Conservation (phyloP, 2,113 vertebrate genomes). For the Uria lomvia region DNA sequence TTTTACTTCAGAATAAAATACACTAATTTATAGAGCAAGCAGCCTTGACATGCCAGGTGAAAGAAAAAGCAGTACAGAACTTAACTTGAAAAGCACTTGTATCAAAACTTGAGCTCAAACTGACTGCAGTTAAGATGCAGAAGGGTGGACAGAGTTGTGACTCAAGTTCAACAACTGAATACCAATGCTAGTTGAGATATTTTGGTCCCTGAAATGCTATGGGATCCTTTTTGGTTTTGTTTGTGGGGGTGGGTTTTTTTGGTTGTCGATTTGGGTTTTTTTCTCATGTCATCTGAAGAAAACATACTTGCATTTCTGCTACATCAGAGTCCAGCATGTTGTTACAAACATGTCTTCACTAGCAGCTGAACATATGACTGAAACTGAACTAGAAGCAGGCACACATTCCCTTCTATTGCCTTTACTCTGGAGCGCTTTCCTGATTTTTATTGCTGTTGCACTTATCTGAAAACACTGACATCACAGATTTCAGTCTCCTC, state of each 20-base stretch:
- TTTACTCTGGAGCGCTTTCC: rapidly evolving
- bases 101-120: not conserved
- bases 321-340: not conserved
- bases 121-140: not conserved
- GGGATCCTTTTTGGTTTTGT: not conserved
- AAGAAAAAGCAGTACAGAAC: not conserved
- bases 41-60: not conserved
- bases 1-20: not conserved
- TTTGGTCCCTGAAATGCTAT: not conserved
- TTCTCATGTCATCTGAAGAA: not conserved
- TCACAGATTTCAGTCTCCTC: not conserved
- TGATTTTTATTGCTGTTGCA: not conserved
- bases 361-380: not conserved
- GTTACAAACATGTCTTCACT: not conserved
- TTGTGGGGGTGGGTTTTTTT: not conserved
- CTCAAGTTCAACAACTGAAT: not conserved
- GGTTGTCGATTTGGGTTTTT: not conserved
- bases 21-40: not conserved
- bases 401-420: not conserved
- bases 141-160: not conserved
- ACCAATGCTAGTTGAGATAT: not conserved
- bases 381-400: not conserved
- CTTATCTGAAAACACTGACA: not conserved
- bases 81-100: not conserved
- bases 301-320: not conserved